These are phyloP conservation scores for Synanthedon tipuliformis DNA, from an alignment of 2,888 invertebrate species.

Conservation along the genomic window DNA sequence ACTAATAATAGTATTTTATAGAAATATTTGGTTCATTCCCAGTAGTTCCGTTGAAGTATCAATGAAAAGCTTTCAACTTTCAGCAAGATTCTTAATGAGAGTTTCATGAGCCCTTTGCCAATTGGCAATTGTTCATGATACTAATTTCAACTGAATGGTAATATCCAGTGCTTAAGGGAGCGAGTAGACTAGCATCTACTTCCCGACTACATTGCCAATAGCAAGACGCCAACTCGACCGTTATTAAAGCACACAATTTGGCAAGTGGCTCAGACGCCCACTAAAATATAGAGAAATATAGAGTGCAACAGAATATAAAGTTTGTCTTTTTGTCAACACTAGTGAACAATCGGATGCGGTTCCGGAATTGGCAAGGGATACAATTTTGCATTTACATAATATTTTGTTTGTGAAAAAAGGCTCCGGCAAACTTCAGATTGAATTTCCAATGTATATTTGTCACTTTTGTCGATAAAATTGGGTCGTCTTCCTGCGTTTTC, in stretches of 20 bases:
- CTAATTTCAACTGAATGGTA: neutral
- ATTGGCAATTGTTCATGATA: too few species aligned
- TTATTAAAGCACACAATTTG: slow-evolving; percentile 59
- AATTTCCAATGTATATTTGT: slow-evolving; percentile 1
- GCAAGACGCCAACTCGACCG: slow-evolving; percentile 33
- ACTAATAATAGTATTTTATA: too few species aligned
- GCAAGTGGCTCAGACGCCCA: slow-evolving; percentile 35
- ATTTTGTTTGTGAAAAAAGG: slow-evolving; percentile 24
- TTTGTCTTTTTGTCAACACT: slow-evolving; percentile 30
- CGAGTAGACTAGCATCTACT: neutral
- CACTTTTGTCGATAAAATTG: neutral
- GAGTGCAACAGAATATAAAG: slow-evolving; percentile 34
- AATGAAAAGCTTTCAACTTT: too few species aligned
- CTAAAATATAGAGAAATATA: slow-evolving; percentile 27
- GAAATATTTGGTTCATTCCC: too few species aligned
- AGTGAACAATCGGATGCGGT: slow-evolving; percentile 23
- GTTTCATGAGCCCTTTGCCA: too few species aligned
- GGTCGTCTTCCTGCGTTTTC: too few species aligned
- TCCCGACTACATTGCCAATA: slow-evolving; percentile 25
- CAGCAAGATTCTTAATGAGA: too few species aligned
- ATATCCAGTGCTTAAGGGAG: neutral
- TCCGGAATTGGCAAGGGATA: slow-evolving; percentile 33
- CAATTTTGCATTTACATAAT: slow-evolving; percentile 31
- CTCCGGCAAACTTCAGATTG: slow-evolving; percentile 5
- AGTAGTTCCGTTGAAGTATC: too few species aligned